phyloP scores from a whole-genome alignment of 2,797 vertebrate genomes.

The Pseudochirops corinnae region DNA sequence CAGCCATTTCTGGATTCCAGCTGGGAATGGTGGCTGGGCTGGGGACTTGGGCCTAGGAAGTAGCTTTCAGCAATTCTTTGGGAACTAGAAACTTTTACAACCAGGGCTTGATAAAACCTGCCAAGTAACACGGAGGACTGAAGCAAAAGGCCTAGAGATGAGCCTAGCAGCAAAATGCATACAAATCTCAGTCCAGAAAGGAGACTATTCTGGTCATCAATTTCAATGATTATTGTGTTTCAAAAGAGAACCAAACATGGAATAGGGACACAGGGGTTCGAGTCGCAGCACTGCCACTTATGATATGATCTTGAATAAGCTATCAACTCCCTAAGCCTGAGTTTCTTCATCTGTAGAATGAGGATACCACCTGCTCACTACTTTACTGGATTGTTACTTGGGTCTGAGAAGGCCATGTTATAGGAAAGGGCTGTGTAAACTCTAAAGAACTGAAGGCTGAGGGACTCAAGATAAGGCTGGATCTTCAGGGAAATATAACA shows the following conservation, averaged over 20 bases:
- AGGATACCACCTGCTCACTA: neutral
- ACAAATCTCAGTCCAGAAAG: neutral
- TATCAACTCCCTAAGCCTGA: neutral
- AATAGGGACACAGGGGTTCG: neutral
- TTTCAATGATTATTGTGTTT: neutral
- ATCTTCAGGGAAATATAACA: neutral
- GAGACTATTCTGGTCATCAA: neutral
- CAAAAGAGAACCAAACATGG: neutral
- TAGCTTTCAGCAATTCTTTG: neutral
- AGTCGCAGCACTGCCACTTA: neutral
- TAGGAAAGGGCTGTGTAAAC: neutral
- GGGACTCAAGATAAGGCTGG: neutral
- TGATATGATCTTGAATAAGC: neutral
- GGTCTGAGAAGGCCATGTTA: neutral
- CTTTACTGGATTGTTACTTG: neutral
- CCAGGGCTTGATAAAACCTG: neutral
- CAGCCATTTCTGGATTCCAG: neutral
- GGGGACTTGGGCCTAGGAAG: neutral
- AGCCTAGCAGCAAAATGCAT: neutral
- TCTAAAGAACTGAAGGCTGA: neutral
- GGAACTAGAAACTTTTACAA: neutral
- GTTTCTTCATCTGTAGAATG: neutral
- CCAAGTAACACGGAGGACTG: neutral
- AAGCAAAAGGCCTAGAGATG: neutral
- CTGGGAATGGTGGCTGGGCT: neutral